A percentile compares a stretch with the other conserved stretches of the same genome.
Evolutionary conservation across 2,888 invertebrate genomes (phyloP).

Genomic region (Eupithecia vulgata): DNA sequence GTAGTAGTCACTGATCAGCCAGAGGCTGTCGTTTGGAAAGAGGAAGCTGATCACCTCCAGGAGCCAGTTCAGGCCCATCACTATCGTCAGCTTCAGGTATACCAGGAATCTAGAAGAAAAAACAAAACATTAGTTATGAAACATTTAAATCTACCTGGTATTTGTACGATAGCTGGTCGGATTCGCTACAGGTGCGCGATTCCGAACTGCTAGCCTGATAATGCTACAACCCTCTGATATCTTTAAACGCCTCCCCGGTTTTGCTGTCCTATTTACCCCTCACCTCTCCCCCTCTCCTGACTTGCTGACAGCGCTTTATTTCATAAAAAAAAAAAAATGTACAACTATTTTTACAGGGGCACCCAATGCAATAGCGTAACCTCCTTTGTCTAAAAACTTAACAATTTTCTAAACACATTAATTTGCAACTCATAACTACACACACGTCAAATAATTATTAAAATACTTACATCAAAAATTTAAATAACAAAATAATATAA

Average conservation of each 20-base stretch:
- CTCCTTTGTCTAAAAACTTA: too few species aligned
- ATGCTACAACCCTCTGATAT: not conserved
- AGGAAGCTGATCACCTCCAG: slow-evolving; percentile 67
- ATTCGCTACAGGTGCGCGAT: not conserved
- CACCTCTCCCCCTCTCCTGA: not conserved
- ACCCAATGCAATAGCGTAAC: too few species aligned
- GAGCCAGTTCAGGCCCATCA: slow-evolving; percentile 77
- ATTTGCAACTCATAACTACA: too few species aligned
- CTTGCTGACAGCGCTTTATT: not conserved
- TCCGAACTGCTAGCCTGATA: not conserved
- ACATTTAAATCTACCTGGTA: not conserved
- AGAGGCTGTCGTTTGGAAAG: slow-evolving; percentile 54
- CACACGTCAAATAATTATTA: too few species aligned
- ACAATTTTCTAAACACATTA: too few species aligned
- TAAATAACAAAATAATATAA: too few species aligned
- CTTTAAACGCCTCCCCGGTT: not conserved
- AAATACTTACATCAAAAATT: too few species aligned
- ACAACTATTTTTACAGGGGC: too few species aligned
- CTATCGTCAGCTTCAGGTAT: slow-evolving; percentile 71
- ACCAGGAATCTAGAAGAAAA: slow-evolving; percentile 64
- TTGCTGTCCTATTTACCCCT: not conserved
- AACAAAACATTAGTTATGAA: not conserved
- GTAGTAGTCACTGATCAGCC: slow-evolving; percentile 66
- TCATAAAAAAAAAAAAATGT: too few species aligned
- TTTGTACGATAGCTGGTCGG: not conserved